These are phyloP conservation scores for Nasonovia ribisnigri DNA, from an alignment of 2,888 invertebrate genomes.

Conservation along the genomic window DNA sequence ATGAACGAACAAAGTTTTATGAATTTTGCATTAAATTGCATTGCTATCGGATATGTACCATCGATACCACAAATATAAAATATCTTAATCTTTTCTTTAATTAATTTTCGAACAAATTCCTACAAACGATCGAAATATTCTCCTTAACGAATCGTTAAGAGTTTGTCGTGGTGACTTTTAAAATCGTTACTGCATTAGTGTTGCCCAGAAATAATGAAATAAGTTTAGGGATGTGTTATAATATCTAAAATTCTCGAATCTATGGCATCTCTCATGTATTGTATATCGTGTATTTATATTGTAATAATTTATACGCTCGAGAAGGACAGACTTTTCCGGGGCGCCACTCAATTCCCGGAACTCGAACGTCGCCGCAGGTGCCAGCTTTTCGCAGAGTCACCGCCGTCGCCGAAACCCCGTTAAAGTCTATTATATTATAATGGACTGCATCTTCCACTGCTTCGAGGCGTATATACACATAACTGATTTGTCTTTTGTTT, in stretches of 20 bases:
- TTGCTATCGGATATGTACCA: neutral
- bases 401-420: neutral
- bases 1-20: neutral
- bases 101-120: neutral
- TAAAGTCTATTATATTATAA: neutral
- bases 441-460: neutral
- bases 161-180: neutral
- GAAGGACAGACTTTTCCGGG: neutral
- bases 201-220: neutral
- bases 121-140: neutral
- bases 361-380: neutral
- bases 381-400: constrained; percentile 1
- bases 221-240: neutral
- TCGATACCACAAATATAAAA: neutral
- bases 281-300: neutral
- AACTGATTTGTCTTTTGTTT: neutral
- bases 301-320: too few relatives aligned
- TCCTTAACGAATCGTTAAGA: neutral
- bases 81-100: neutral
- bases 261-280: neutral
- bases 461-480: neutral
- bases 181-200: neutral
- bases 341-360: neutral
- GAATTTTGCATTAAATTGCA: neutral
- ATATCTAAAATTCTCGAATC: too few relatives aligned